Evolutionary conservation across 2,888 invertebrate species (phyloP).

Genomic region (Drosophila prostipennis): DNA sequence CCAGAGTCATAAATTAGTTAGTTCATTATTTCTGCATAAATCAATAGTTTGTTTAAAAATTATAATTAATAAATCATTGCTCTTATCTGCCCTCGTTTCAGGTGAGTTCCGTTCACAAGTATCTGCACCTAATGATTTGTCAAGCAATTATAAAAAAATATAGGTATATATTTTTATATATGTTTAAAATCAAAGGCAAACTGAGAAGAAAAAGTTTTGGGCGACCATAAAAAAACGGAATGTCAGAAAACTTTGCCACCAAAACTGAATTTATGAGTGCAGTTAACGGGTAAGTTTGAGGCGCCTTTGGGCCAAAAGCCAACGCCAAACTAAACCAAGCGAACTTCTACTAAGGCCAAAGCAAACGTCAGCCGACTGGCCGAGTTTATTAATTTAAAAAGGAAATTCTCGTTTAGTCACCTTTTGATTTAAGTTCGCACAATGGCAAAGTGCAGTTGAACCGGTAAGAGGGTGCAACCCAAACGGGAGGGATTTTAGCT

Average conservation of each 20-base stretch:
- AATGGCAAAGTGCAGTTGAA: conserved; percentile 36
- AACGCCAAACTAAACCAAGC: conserved; percentile 19
- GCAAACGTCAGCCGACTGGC: conserved; percentile 28
- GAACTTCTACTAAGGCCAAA: conserved; percentile 3
- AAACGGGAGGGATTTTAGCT: conserved; percentile 1
- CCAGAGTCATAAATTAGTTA: conserved; percentile 26
- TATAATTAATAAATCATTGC: conserved; percentile 27
- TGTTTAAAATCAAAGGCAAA: conserved; percentile 13
- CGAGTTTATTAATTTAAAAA: conserved; percentile 83
- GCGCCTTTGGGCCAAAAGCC: conserved; percentile 44
- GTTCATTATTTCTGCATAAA: conserved; percentile 37
- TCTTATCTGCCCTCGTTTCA: conserved; percentile 47
- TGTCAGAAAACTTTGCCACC: conserved; percentile 71
- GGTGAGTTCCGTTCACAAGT: conserved; percentile 53
- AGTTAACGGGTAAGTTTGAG: conserved; percentile 72
- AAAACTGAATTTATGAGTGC: conserved; percentile 72
- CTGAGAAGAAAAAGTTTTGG: conserved; percentile 49
- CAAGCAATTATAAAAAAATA: conserved; percentile 23
- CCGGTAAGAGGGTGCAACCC: not conserved
- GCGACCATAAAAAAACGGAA: conserved; percentile 61
- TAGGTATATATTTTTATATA: not conserved
- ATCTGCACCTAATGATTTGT: conserved; percentile 39
- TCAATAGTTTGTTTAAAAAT: conserved; percentile 40
- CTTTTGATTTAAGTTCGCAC: conserved; percentile 75
- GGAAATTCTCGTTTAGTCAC: conserved; percentile 84